phyloP scores from a whole-genome alignment of 2,113 vertebrate species.

The Carlito syrichta region DNA sequence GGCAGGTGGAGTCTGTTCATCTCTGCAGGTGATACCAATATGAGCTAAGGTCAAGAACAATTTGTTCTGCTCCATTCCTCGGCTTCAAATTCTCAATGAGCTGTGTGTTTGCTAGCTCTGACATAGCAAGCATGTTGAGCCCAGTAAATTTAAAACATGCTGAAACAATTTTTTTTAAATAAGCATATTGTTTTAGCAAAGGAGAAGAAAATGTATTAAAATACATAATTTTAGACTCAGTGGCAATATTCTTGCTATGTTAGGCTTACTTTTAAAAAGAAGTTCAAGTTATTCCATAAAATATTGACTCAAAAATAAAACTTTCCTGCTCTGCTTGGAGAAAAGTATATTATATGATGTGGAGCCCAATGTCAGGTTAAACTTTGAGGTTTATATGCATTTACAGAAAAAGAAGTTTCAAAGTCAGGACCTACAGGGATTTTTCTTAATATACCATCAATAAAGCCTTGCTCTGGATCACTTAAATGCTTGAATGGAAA shows the following conservation, averaged over 20 bases:
- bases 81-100: neutral
- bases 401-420: neutral
- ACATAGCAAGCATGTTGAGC: neutral
- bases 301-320: slow-evolving; percentile 38
- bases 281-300: neutral
- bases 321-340: neutral
- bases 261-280: neutral
- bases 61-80: neutral
- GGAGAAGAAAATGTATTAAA: neutral
- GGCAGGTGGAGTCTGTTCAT: neutral
- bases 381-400: neutral
- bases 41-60: neutral
- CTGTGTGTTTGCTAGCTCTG: neutral
- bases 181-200: neutral
- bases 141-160: neutral
- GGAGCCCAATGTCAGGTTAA: neutral
- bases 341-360: neutral
- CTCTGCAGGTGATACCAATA: neutral
- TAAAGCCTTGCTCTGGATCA: slow-evolving; percentile 8
- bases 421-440: neutral
- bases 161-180: neutral
- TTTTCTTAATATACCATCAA: neutral
- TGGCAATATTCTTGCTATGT: neutral
- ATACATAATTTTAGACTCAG: neutral
- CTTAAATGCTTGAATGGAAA: slow-evolving; percentile 26